Evolutionary conservation across 2,797 vertebrate species (phyloP), one percentile per base, ranked within the genome.

Genomic region (Tapirus indicus): DNA sequence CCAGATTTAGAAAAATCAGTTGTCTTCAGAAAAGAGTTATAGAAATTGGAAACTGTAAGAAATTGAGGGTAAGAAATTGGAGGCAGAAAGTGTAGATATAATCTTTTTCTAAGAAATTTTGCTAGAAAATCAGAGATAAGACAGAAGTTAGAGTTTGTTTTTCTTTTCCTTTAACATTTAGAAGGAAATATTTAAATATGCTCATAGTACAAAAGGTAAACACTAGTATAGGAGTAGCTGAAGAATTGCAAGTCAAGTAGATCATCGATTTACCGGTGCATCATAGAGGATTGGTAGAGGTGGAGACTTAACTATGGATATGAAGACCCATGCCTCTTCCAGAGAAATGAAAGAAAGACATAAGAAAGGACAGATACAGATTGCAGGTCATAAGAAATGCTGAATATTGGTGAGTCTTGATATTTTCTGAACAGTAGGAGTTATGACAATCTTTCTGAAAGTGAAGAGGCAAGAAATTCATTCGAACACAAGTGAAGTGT

Each of bases 281-380:
- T 56, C 1, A 0, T 18, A 35, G 35, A 58, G 56, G 10, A 10
- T 5, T 49, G 14, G 6, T 3, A 20, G 54, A 32, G 12, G 47
- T 32, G 35, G 32, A 62, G 17, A 16, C 29, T n/a, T 72, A 64
- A 74, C 7, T 52, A 3, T 10, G 29, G 1, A 13, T 54, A 3
- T 56, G 17, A 85, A 69, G 25, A 66, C 1, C 20, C 6, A 29
- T 27, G n/a, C 16, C 14, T 54, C 7, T 75, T 62, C 60, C 5
- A 64, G 86, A 9, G 47, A 56, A 60, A 38, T 4, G 20, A 32
- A 66, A 80, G 38, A 20, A 47, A n/a, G 38, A 49, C 1, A 14
- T 12, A 10, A 21, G 13, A 47, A 75, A 68, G 66, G 32, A 17
- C 14, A 41, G 2, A 7, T 13, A 56, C n/a, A 72, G 8, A 52